Evolutionary conservation across 2,797 vertebrate genomes (phyloP).

Genomic region (Falco biarmicus): DNA sequence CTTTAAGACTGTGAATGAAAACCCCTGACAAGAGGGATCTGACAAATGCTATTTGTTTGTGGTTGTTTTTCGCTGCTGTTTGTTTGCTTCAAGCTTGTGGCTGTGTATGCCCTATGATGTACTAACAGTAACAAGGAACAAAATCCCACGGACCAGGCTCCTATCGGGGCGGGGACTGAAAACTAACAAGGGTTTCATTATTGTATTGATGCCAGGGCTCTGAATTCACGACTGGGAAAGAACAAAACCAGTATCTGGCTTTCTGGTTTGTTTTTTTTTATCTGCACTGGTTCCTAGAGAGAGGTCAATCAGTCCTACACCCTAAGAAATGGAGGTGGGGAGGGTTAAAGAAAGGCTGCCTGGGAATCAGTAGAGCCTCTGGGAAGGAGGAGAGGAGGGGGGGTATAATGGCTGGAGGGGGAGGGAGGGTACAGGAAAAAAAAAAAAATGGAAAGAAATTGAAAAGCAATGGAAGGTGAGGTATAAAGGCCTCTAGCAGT

Average conservation of each 20-base stretch:
- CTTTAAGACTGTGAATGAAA: constrained; percentile 45
- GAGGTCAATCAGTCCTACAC: neutral
- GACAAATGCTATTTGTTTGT: constrained; percentile 45
- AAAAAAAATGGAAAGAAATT: neutral
- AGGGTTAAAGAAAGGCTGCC: neutral
- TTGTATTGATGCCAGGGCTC: neutral
- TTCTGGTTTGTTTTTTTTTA: neutral
- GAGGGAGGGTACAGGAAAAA: neutral
- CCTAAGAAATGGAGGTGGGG: neutral
- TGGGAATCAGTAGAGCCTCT: neutral
- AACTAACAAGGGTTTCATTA: constrained; percentile 54
- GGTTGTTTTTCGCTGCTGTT: constrained; percentile 21
- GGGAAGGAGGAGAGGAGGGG: neutral
- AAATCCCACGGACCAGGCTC: constrained; percentile 40
- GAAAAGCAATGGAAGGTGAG: constrained; percentile 12
- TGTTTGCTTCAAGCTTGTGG: constrained; percentile 56
- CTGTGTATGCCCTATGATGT: neutral
- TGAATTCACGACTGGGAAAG: neutral
- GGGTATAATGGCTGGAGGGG: neutral
- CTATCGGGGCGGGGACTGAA: neutral
- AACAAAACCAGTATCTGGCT: constrained; percentile 7
- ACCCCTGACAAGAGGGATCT: neutral
- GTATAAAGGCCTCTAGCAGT: constrained; percentile 3
- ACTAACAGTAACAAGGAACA: constrained; percentile 48
- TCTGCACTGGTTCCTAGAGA: neutral